These are phyloP conservation scores for Parthenolecanium corni DNA, from an alignment of 2,888 invertebrate species.

Conservation along the genomic window DNA sequence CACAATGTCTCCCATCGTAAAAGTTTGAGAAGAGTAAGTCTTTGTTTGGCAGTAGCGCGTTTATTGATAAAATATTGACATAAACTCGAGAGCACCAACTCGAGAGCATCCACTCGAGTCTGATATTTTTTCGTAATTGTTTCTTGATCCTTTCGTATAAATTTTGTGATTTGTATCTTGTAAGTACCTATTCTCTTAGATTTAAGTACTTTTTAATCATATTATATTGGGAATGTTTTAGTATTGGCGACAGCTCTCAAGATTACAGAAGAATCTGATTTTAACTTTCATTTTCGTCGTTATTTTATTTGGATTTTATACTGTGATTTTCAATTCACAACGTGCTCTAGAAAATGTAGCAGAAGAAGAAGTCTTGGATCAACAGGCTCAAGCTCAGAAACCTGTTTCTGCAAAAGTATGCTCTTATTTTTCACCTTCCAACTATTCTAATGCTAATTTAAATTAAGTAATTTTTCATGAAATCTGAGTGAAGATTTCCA, in stretches of 20 bases:
- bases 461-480: too few relatives aligned
- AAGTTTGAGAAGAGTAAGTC: conserved; percentile 22
- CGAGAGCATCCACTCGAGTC: too few relatives aligned
- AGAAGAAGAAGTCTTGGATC: not conserved
- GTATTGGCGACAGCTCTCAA: conserved; percentile 78
- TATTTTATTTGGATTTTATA: conserved; percentile 44
- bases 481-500: too few relatives aligned
- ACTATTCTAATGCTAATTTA: not conserved
- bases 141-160: too few relatives aligned
- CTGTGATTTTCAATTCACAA: conserved; percentile 17
- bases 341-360: conserved; percentile 20
- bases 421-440: not conserved
- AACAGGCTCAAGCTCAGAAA: not conserved
- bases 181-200: too few relatives aligned
- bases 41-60: not conserved
- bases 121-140: too few relatives aligned
- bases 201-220: too few relatives aligned
- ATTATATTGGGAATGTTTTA: conserved; percentile 38
- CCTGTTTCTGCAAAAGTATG: not conserved
- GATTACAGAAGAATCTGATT: conserved; percentile 66
- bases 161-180: too few relatives aligned
- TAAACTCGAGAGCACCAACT: too few relatives aligned
- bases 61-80: not conserved
- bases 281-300: conserved; percentile 51
- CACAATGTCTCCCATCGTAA: conserved; percentile 12